phyloP scores from a whole-genome alignment of 1,140 invertebrate species.

The Philopotamus ludificatus region DNA sequence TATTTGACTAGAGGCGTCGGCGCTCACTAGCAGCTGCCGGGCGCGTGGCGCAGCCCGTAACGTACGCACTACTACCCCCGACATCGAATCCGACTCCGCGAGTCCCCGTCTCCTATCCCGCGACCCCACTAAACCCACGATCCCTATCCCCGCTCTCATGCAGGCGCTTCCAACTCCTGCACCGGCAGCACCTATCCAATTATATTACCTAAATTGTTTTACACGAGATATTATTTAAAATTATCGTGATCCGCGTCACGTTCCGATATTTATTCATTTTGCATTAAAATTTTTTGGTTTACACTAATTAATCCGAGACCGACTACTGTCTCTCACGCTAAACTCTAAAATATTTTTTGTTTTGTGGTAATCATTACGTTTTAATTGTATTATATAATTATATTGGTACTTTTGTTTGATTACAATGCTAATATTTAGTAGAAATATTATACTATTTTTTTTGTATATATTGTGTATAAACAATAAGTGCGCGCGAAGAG shows the following conservation, averaged over 20 bases:
- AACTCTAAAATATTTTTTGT: slow-evolving; percentile 28
- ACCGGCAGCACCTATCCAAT: slow-evolving; percentile 41
- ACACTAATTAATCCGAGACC: slow-evolving; percentile 36
- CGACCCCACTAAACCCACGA: not conserved
- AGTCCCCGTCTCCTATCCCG: not conserved
- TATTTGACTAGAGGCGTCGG: slow-evolving; percentile 54
- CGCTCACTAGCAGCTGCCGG: slow-evolving; percentile 45
- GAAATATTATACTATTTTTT: slow-evolving; percentile 61
- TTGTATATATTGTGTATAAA: slow-evolving; percentile 41
- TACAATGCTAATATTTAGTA: slow-evolving; percentile 62
- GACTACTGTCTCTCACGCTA: slow-evolving; percentile 37
- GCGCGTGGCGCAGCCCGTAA: not conserved
- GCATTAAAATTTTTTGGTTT: slow-evolving; percentile 23
- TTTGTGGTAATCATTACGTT: slow-evolving; percentile 35
- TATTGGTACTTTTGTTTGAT: slow-evolving; percentile 66
- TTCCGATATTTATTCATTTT: slow-evolving; percentile 29
- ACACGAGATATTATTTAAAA: slow-evolving; percentile 37
- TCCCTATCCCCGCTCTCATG: not conserved
- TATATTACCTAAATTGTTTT: slow-evolving; percentile 41
- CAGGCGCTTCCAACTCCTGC: slow-evolving; percentile 2
- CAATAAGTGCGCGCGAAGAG: slow-evolving; percentile 23
- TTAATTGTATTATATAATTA: slow-evolving; percentile 50
- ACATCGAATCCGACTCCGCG: slow-evolving; percentile 6
- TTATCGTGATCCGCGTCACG: slow-evolving; percentile 38
- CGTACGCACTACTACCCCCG: slow-evolving; percentile 14